A percentile compares a stretch with the other conserved stretches of the same genome.
These are phyloP conservation scores for Decapterus maruadsi DNA, from an alignment of 2,797 vertebrate genomes.

Conservation along the genomic window DNA sequence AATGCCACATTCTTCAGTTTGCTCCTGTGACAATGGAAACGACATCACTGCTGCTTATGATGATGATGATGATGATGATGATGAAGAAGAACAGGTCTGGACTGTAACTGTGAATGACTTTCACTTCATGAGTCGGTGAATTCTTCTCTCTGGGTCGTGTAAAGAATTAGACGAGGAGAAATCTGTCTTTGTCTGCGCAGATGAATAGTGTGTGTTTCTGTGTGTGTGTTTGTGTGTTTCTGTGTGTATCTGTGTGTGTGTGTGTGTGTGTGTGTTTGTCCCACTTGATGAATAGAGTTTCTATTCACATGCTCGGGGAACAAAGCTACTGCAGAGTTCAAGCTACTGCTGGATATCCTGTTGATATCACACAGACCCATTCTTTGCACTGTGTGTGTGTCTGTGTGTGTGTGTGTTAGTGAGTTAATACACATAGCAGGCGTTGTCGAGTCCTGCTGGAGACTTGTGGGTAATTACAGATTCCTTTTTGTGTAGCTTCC, in stretches of 20 bases:
- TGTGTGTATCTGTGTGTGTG: constrained; percentile 32
- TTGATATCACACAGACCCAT: constrained; percentile 79
- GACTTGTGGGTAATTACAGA: constrained; percentile 69
- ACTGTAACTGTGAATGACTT: neutral
- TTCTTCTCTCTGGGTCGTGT: constrained; percentile 49
- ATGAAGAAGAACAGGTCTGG: no score
- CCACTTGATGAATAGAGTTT: constrained; percentile 74
- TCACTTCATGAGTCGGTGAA: constrained; percentile 21
- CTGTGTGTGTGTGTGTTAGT: constrained; percentile 47
- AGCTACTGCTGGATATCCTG: constrained; percentile 83
- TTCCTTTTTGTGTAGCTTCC: constrained; percentile 71
- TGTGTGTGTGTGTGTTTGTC: constrained; percentile 40
- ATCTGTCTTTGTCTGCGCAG: constrained; percentile 68
- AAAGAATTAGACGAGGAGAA: constrained; percentile 63
- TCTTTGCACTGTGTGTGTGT: constrained; percentile 64
- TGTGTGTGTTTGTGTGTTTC: constrained; percentile 38
- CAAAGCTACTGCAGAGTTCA: constrained; percentile 75
- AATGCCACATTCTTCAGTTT: neutral
- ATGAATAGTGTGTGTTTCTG: constrained; percentile 60
- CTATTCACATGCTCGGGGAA: constrained; percentile 74
- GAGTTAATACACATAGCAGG: constrained; percentile 61
- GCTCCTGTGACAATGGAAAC: constrained; percentile 4
- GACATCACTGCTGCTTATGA: no score
- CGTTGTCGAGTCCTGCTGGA: constrained; percentile 66
- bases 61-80: no score